phyloP scores from a whole-genome alignment of 2,888 invertebrate genomes.

The Himalopsyche tibetana region DNA sequence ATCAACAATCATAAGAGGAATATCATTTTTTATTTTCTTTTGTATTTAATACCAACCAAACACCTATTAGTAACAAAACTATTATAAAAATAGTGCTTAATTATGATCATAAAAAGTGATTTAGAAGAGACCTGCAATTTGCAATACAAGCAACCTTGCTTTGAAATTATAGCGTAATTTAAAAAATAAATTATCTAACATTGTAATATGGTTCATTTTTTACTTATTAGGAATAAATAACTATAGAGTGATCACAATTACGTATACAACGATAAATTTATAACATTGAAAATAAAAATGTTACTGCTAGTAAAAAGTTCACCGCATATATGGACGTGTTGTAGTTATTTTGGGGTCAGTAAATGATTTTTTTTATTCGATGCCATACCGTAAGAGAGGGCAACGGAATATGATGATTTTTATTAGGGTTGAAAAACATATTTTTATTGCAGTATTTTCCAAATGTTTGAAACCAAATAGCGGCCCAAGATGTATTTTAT shows the following conservation, averaged over 20 bases:
- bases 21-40: too few relatives aligned
- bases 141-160: too few relatives aligned
- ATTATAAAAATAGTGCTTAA: too few relatives aligned
- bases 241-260: not conserved
- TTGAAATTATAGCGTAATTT: too few relatives aligned
- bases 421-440: slow-evolving; percentile 28
- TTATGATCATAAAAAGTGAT: too few relatives aligned
- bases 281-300: slow-evolving; percentile 17
- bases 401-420: slow-evolving; percentile 30
- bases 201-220: too few relatives aligned
- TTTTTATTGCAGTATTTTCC: slow-evolving; percentile 26
- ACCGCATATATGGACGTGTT: not conserved
- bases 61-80: too few relatives aligned
- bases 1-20: too few relatives aligned
- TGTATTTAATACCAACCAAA: too few relatives aligned
- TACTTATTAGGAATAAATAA: not conserved
- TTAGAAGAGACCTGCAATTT: too few relatives aligned
- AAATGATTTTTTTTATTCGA: slow-evolving; percentile 31
- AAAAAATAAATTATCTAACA: too few relatives aligned
- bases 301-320: slow-evolving; percentile 11
- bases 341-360: slow-evolving; percentile 19
- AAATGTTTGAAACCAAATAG: not conserved
- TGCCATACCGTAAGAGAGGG: not conserved
- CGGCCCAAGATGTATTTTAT: slow-evolving; percentile 8
- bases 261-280: not conserved